phyloP scores from a whole-genome alignment of 1,140 invertebrate genomes.

The Pseudomyrmex dendroicus region DNA sequence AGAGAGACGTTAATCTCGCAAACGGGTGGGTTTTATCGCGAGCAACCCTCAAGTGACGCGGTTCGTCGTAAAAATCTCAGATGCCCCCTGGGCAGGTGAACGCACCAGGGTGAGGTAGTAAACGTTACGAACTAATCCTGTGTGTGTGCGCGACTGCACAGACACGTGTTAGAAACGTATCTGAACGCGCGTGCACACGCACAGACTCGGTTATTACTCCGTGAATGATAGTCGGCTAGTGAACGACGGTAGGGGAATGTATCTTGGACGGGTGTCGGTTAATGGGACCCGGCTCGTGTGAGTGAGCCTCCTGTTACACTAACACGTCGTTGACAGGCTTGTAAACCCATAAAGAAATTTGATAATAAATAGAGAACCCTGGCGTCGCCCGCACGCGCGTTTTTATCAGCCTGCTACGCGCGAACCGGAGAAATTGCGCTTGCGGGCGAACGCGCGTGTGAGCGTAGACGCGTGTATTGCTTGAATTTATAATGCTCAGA shows the following conservation, averaged over 20 bases:
- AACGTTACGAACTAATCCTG: slow-evolving; percentile 72
- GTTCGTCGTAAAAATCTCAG: slow-evolving; percentile 83
- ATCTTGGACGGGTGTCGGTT: slow-evolving; percentile 24
- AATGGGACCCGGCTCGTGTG: slow-evolving; percentile 54
- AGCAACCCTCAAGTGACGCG: slow-evolving; percentile 77
- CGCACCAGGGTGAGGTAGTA: slow-evolving; percentile 69
- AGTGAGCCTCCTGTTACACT: slow-evolving; percentile 52
- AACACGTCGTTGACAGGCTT: slow-evolving; percentile 78
- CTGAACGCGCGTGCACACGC: slow-evolving; percentile 18
- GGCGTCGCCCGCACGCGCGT: slow-evolving; percentile 54
- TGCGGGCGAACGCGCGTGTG: slow-evolving; percentile 36
- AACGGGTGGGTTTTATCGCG: slow-evolving; percentile 82
- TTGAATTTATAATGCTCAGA: slow-evolving; percentile 80
- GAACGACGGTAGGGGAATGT: slow-evolving; percentile 37
- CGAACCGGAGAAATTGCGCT: slow-evolving; percentile 68
- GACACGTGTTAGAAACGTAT: not conserved
- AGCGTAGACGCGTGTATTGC: slow-evolving; percentile 69
- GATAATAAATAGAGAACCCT: slow-evolving; percentile 81
- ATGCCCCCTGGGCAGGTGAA: slow-evolving; percentile 79
- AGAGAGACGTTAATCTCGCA: slow-evolving; percentile 80
- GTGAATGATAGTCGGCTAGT: slow-evolving; percentile 70
- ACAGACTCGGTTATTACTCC: slow-evolving; percentile 67
- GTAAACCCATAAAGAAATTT: slow-evolving; percentile 85
- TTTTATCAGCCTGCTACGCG: slow-evolving; percentile 76
- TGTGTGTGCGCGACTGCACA: slow-evolving; percentile 37